Evolutionary conservation across 2,797 vertebrate species (phyloP).

Genomic region (Crypturellus tataupa): DNA sequence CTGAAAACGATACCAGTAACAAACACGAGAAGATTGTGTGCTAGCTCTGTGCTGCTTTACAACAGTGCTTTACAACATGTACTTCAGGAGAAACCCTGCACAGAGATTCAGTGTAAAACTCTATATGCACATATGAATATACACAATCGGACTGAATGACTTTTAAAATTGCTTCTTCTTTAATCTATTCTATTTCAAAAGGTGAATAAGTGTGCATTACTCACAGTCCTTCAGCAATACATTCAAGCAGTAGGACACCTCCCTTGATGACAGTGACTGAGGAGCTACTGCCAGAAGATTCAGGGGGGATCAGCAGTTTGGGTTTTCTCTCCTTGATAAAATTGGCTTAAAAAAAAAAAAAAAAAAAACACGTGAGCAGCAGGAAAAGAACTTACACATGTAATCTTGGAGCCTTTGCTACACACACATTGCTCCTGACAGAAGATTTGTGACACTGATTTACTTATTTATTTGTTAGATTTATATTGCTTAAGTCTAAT

Average conservation of each 20-base stretch:
- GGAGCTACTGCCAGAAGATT: conserved; percentile 74
- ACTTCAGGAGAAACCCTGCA: background rate
- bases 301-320: conserved; percentile 87
- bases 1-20: background rate
- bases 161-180: background rate
- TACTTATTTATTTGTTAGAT: background rate
- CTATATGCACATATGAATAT: background rate
- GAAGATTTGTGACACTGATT: background rate
- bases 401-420: background rate
- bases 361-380: background rate
- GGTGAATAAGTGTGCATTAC: conserved; percentile 70
- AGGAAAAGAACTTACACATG: background rate
- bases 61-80: background rate
- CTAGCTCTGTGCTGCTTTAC: background rate
- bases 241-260: conserved; percentile 90
- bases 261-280: conserved; percentile 87
- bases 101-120: background rate
- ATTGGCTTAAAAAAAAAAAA: conserved; percentile 82
- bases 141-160: background rate
- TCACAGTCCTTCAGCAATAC: conserved; percentile 96
- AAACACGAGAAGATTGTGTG: fast-evolving
- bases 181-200: background rate
- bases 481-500: background rate
- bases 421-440: background rate
- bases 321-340: conserved; percentile 89